Base-by-base conservation (phyloP, 2,888 invertebrate species). In the Drosophila koepferae region DNA sequence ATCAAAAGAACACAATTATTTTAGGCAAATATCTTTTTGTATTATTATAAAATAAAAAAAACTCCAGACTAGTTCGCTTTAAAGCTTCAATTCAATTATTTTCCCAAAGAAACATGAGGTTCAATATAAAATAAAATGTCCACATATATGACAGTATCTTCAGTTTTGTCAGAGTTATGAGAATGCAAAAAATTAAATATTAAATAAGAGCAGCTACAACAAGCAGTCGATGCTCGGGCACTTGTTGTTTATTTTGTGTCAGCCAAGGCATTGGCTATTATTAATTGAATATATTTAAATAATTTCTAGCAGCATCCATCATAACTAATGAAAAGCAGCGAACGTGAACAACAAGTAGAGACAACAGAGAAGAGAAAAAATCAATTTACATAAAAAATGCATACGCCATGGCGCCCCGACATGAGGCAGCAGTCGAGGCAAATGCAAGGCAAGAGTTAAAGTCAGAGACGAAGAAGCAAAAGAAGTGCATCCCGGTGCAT, bases 251-350 rank as follows among this genome's bases (percentile, higher is more conserved):
- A 72, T 60, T 63, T 65, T 54, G 72, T 80, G 83, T 62, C 60
- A 40, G 63, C 8, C 48, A 28, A 28, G 46, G 23, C 63, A 66
- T 72, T 75, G 71, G 71, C 69, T 64, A 63, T 63, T 64, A 81
- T 77, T 89, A 86, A 86, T 86, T 84, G 87, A 86, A 86, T 89
- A 86, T 81, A 89, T 86, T 86, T 86, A 81, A 86, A 86, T 89
- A 86, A 83, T 86, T 81, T 72, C 58, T 51, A 86, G 63, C 79
- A 71, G 63, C 80, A 76, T 89, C 84, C 67, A 77, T 86, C 85
- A 89, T 84, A 84, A 80, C 77, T 86, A 86, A 86, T 89, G 85
- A 80, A 84, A 76, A 69, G 46, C 66, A 56, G 23, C 46, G 23
- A 43, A 53, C 43, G 63, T 56, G 51, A 63, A 49, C 55, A 46